Evolutionary conservation across 2,113 vertebrate species (phyloP), one percentile per base, ranked within the genome.

Genomic region (Rattus rattus): DNA sequence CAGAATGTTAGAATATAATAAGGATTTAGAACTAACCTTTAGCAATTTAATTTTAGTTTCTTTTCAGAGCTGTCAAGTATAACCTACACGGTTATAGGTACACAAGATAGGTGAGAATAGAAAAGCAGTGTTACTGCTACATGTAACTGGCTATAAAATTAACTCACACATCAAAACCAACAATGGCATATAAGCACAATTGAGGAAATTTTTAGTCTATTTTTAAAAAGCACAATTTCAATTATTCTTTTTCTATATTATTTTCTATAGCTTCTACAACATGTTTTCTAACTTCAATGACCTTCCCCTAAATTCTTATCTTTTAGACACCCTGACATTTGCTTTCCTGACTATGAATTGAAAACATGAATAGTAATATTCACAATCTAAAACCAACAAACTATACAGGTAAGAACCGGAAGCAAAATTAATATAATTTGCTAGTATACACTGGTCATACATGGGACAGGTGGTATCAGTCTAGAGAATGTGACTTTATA

Each of bases 381-480:
- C 17, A 61, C 20, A 5, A 4, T 93, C 4, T 52, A 70, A 24
- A 49, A 92, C 24, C n/a, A 43, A 33, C 16, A 69, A 69, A 10
- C 65, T 36, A 36, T 36, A 33, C 63, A n/a, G 39, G 19, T 7
- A 89, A 3, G 88, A n/a, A 47, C 4, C 28, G 33, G 2, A 5
- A 14, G 83, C 14, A 69, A 76, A 36, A 65, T 7, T 84, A 1
- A 8, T 76, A 0, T 26, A 26, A 85, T 52, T 56, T 65, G 14
- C 14, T 8, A 77, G 19, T 94, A 88, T 17, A 43, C 49, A 63
- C 7, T 28, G 30, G 2, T 59, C 24, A 76, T 26, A 59, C 6
- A 76, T 33, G 12, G 19, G 1, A 0, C 36, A 5, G 12, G 6
- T 9, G 2, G 2, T n/a, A 0, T 16, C 43, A 43, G 2, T n/a